These are phyloP conservation scores for Listronotus bonariensis DNA, from an alignment of 1,140 invertebrate genomes.

Conservation along the genomic window DNA sequence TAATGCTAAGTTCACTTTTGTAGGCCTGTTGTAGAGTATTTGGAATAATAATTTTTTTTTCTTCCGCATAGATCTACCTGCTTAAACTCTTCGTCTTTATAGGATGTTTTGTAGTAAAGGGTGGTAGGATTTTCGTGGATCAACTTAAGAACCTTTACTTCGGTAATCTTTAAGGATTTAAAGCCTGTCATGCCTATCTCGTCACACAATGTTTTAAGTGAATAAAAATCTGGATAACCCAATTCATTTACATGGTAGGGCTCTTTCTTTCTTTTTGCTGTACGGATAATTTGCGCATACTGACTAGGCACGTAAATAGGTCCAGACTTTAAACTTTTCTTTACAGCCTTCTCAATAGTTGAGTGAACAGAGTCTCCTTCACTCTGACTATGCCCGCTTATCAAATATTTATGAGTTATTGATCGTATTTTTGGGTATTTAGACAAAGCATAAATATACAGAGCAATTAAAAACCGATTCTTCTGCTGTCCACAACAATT, in stretches of 20 bases:
- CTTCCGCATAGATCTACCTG: too few species aligned
- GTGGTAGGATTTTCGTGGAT: too few species aligned
- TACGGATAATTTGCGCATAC: constrained; percentile 33
- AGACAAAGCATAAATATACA: constrained; percentile 50
- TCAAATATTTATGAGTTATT: constrained; percentile 54
- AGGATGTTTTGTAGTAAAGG: too few species aligned
- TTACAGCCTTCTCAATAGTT: constrained; percentile 52
- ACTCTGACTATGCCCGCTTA: constrained; percentile 55
- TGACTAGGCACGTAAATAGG: constrained; percentile 36
- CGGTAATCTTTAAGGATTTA: constrained; percentile 1
- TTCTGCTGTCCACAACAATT: constrained; percentile 57
- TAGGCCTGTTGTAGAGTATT: too few species aligned
- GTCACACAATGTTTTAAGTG: background rate
- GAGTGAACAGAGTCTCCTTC: constrained; percentile 54
- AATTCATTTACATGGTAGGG: constrained; percentile 45
- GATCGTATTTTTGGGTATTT: constrained; percentile 42
- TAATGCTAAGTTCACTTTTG: too few species aligned
- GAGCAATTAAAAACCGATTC: constrained; percentile 51
- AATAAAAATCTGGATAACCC: background rate
- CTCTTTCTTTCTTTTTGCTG: constrained; percentile 45
- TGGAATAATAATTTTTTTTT: too few species aligned
- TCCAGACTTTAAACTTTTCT: constrained; percentile 43
- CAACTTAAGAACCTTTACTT: constrained; percentile 4
- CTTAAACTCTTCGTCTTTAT: too few species aligned
- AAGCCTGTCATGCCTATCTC: background rate